Conservation (phyloP, 2,113 vertebrate genomes). For the Mionectes macconnelli region DNA sequence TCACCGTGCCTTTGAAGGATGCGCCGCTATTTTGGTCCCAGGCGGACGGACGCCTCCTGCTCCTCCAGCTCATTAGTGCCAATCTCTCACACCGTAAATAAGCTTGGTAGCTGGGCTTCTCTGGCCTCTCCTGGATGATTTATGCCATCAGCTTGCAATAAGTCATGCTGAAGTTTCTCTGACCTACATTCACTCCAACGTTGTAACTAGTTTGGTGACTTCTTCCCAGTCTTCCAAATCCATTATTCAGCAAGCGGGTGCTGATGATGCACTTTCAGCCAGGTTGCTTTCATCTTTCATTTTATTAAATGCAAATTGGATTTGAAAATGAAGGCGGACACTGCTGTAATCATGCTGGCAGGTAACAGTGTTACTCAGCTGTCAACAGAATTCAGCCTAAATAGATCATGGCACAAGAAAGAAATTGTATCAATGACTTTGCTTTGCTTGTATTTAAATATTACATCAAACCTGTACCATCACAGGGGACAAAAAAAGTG, state of each 20-base stretch:
- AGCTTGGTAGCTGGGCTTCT: not conserved
- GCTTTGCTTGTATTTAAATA: conserved; percentile 50
- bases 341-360: conserved; percentile 38
- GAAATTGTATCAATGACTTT: conserved; percentile 36
- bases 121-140: conserved; percentile 47
- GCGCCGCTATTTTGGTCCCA: not conserved
- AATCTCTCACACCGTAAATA: conserved; percentile 38
- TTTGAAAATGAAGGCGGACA: conserved; percentile 59
- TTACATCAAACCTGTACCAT: conserved; percentile 32
- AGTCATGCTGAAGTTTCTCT: conserved; percentile 37
- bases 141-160: conserved; percentile 35
- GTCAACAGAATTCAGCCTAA: conserved; percentile 58
- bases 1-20: not conserved
- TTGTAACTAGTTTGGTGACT: conserved; percentile 46
- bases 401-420: conserved; percentile 44
- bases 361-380: conserved; percentile 42
- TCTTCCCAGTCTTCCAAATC: conserved; percentile 49
- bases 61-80: conserved; percentile 35
- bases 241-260: conserved; percentile 55
- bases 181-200: conserved; percentile 23
- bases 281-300: conserved; percentile 60
- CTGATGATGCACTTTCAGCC: conserved; percentile 61
- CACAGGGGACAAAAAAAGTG: not conserved
- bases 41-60: not conserved
- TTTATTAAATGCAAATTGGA: conserved; percentile 61